phyloP scores from a whole-genome alignment of 2,113 vertebrate genomes.

The Lasiurus borealis region DNA sequence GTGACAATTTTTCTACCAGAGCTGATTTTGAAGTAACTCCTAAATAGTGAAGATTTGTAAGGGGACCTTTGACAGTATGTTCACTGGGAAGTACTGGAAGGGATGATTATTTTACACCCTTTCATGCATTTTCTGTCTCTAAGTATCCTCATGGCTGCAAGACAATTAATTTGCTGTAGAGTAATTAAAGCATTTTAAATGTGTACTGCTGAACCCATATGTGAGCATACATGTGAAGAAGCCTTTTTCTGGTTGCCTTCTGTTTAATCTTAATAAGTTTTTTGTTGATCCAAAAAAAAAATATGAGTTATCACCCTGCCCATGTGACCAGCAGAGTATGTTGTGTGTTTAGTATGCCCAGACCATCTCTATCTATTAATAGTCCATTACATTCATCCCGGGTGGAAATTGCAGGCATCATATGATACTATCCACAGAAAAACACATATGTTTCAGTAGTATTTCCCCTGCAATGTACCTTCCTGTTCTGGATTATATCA shows the following conservation, averaged over 20 bases:
- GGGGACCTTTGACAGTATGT: background rate
- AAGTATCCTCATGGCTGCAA: conserved; percentile 43
- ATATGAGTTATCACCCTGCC: conserved; percentile 65
- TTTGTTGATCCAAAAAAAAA: conserved; percentile 79
- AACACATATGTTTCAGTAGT: conserved; percentile 34
- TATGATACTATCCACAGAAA: conserved; percentile 61
- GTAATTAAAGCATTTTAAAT: conserved; percentile 82
- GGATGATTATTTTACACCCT: background rate
- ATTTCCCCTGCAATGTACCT: conserved; percentile 4
- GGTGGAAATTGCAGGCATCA: background rate
- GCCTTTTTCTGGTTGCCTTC: conserved; percentile 75
- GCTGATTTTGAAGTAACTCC: conserved; percentile 43
- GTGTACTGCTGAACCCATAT: conserved; percentile 75
- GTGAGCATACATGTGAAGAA: conserved; percentile 82
- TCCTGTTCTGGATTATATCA: conserved; percentile 59
- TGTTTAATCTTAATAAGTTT: conserved; percentile 82
- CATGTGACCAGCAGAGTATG: conserved; percentile 57
- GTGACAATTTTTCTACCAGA: conserved; percentile 27
- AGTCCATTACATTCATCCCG: conserved; percentile 26
- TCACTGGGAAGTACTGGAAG: background rate
- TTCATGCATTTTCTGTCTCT: conserved; percentile 25
- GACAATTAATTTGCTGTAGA: conserved; percentile 75
- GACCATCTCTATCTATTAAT: conserved; percentile 32
- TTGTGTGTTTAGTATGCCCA: conserved; percentile 61
- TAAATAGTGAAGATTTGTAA: background rate